Evolutionary conservation across 2,888 invertebrate genomes (phyloP).

Genomic region (Cryptocephalus primarius): DNA sequence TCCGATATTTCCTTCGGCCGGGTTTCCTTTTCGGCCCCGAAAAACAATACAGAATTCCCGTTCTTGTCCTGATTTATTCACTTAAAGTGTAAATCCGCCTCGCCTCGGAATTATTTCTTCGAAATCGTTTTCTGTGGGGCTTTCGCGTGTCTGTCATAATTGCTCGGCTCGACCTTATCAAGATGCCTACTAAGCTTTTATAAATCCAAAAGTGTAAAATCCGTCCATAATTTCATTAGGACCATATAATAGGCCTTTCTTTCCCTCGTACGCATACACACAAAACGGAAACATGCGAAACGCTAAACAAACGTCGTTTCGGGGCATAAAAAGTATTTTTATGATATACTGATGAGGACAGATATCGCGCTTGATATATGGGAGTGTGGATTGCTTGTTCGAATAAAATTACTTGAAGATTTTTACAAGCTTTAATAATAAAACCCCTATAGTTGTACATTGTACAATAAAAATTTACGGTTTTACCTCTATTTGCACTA

Average conservation of each 20-base stretch:
- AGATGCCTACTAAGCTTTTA: conserved; percentile 2
- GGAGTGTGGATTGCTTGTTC: too few relatives aligned
- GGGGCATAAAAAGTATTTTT: too few relatives aligned
- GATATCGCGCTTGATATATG: too few relatives aligned
- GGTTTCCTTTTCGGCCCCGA: background rate
- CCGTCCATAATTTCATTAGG: conserved; percentile 10
- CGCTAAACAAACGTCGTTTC: background rate
- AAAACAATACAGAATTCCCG: too few relatives aligned
- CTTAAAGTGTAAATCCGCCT: background rate
- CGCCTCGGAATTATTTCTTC: background rate
- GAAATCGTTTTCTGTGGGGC: background rate
- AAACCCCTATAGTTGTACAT: too few relatives aligned
- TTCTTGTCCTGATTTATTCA: background rate
- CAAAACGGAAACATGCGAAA: conserved; percentile 9
- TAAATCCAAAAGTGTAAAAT: conserved; percentile 14
- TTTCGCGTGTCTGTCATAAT: conserved; percentile 6
- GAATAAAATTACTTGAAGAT: too few relatives aligned
- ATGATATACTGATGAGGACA: too few relatives aligned
- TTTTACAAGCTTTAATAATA: too few relatives aligned
- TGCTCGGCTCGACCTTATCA: background rate
- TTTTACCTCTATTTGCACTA: too few relatives aligned
- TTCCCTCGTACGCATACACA: too few relatives aligned
- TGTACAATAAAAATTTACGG: too few relatives aligned
- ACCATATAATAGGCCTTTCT: conserved; percentile 7
- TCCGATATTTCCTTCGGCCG: background rate